phyloP scores from a whole-genome alignment of 2,113 vertebrate species.

The Acanthisitta chloris region DNA sequence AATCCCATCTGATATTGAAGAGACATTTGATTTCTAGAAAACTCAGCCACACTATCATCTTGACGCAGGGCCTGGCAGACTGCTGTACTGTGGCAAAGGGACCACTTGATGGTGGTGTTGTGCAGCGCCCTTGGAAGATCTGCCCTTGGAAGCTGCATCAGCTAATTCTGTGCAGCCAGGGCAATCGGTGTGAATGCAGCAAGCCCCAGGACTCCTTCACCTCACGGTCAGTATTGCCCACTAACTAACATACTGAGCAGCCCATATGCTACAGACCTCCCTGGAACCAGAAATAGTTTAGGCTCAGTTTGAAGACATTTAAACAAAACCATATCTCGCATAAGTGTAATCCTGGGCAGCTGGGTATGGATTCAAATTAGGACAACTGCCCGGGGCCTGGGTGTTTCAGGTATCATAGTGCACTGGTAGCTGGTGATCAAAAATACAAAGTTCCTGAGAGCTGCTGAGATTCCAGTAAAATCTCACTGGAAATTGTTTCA shows the following conservation, averaged over 20 bases:
- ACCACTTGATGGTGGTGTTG: slow-evolving; percentile 40
- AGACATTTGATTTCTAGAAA: not conserved
- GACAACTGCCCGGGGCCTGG: not conserved
- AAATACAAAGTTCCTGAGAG: not conserved
- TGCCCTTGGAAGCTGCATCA: not conserved
- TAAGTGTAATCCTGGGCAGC: not conserved
- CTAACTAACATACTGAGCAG: not conserved
- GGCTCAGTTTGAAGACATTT: not conserved
- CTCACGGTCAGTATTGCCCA: rapidly evolving
- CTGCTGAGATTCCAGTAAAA: not conserved
- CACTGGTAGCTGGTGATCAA: not conserved
- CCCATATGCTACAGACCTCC: rapidly evolving
- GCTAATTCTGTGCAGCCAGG: rapidly evolving
- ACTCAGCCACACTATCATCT: not conserved
- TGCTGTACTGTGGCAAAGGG: not conserved
- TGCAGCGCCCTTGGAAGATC: not conserved
- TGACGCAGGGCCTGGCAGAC: rapidly evolving
- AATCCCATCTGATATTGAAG: not conserved
- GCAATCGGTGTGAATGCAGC: rapidly evolving
- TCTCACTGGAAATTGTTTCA: not conserved
- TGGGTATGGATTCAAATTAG: not conserved
- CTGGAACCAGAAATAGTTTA: not conserved
- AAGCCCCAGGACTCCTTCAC: not conserved
- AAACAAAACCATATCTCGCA: not conserved
- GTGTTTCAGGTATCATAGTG: not conserved